phyloP scores from a whole-genome alignment of 2,888 invertebrate genomes.

The Eupithecia subfuscata region DNA sequence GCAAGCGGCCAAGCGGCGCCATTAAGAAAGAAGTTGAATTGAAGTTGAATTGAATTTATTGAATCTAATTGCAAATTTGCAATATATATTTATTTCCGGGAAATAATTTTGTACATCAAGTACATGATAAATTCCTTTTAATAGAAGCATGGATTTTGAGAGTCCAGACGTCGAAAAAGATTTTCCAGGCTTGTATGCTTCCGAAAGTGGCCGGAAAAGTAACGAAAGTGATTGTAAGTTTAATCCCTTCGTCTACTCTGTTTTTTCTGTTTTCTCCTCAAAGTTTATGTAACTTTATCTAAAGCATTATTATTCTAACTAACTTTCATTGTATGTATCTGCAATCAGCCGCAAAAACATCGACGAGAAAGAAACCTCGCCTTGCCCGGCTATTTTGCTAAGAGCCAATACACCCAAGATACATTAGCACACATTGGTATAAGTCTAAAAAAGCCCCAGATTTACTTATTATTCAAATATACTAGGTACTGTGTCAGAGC shows the following conservation, averaged over 20 bases:
- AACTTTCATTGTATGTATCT: not conserved
- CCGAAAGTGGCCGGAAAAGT: constrained; percentile 89
- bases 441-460: not conserved
- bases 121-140: not conserved
- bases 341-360: not conserved
- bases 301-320: not conserved
- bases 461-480: not conserved
- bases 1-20: too few relatives aligned
- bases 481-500: not conserved
- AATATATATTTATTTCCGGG: too few relatives aligned
- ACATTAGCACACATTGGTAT: not conserved
- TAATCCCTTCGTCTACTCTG: not conserved
- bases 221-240: constrained; percentile 93
- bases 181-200: constrained; percentile 94
- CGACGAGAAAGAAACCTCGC: not conserved
- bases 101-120: not conserved
- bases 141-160: constrained; percentile 93
- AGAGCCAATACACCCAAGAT: not conserved
- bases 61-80: too few relatives aligned
- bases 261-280: not conserved
- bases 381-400: not conserved
- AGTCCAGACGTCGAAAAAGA: constrained; percentile 96
- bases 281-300: not conserved
- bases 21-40: too few relatives aligned
- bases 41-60: too few relatives aligned